Evolutionary conservation across 2,797 vertebrate species (phyloP), one percentile per base, ranked within the genome.

Genomic region (Danionella dracula): DNA sequence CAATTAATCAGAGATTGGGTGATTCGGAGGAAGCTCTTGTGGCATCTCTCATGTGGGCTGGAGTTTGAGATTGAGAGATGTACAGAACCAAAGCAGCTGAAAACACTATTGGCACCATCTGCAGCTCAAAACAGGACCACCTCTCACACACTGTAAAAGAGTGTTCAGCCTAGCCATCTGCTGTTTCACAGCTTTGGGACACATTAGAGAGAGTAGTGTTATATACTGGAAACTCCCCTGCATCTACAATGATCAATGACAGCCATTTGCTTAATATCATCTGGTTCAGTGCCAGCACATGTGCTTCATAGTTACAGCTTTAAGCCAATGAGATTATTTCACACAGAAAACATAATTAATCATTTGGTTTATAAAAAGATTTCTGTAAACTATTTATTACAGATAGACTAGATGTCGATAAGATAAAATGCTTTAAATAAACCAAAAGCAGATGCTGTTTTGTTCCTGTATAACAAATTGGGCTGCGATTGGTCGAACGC

Each of bases 211-310:
- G 70, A 80, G 63, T 65, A 67, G 76, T 72, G 60, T 75, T 65
- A 53, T n/a, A n/a, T n/a, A n/a, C n/a, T n/a, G 72, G 74, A 70
- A 76, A 71, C 76, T 73, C 48, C 60, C 81, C 70, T 79, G 70
- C 71, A 68, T 72, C 63, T 66, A 72, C 63, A 44, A 48, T 85
- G 85, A 88, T 87, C 83, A 83, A 85, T 84, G 81, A 81, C 68
- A 58, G 70, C 79, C 81, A 82, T 87, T 83, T 81, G 73, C 74
- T 42, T 66, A 67, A 44, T 51, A 58, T 58, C 58, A 69, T 31
- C 11, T 68, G 38, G 76, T 71, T 69, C 59, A 46, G 38, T 21
- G 55, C 64, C 58, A 72, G 59, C 17, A 48, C 17, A 45, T 32
- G 17, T 41, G 48, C 35, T 60, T 48, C 29, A 42, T 15, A 19